Evolutionary conservation across 1,140 invertebrate genomes (phyloP).

Genomic region (Odontomachus brunneus): DNA sequence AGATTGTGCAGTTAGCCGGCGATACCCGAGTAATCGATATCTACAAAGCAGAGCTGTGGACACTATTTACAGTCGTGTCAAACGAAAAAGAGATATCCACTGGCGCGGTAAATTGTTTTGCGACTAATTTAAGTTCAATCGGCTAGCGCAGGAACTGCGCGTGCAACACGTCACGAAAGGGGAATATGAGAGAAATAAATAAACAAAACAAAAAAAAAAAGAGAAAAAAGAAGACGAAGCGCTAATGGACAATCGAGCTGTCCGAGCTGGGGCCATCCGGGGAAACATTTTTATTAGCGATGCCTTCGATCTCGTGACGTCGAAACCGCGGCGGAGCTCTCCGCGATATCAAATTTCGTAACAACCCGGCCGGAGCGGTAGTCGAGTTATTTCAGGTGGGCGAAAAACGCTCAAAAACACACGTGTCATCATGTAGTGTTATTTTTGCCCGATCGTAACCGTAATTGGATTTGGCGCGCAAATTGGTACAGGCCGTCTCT

Average conservation of each 20-base stretch:
- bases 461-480: conserved; percentile 56
- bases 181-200: not conserved
- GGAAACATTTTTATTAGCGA: conserved; percentile 58
- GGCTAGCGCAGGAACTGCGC: conserved; percentile 33
- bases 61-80: conserved; percentile 62
- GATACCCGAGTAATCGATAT: conserved; percentile 50
- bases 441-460: conserved; percentile 60
- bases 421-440: conserved; percentile 62
- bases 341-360: conserved; percentile 61
- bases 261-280: conserved; percentile 49
- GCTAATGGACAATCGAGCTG: conserved; percentile 48
- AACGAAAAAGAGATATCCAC: conserved; percentile 57
- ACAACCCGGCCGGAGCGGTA: conserved; percentile 38
- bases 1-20: conserved; percentile 50
- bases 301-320: conserved; percentile 56
- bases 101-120: conserved; percentile 59
- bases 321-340: conserved; percentile 46
- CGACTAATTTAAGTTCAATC: conserved; percentile 60
- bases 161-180: conserved; percentile 46
- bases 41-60: conserved; percentile 52
- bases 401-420: conserved; percentile 61
- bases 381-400: conserved; percentile 60
- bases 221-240: conserved; percentile 24
- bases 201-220: not conserved
- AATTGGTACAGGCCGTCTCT: conserved; percentile 52